Conservation (phyloP, 2,113 vertebrate genomes). For the Maccullochella peelii region DNA sequence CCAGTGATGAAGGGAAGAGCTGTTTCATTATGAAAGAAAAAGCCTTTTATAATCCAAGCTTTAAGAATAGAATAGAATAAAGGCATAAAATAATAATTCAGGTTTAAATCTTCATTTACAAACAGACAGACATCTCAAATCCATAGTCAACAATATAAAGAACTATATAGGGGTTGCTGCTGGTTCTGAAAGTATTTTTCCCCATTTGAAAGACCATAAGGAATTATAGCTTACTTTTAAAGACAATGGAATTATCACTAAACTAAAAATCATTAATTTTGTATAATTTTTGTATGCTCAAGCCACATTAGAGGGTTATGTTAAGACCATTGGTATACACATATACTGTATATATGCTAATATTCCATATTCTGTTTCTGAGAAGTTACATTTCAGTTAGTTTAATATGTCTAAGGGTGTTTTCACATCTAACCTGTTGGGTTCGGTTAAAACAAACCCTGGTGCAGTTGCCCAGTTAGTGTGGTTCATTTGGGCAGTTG, state of each 20-base stretch:
- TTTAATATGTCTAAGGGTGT: not conserved
- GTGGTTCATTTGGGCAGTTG: too few species aligned
- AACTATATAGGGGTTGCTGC: not conserved
- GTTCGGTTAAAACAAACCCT: too few species aligned
- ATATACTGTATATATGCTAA: not conserved
- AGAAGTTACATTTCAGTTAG: not conserved
- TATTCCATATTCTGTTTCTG: not conserved
- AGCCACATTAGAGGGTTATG: not conserved
- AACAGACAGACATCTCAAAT: not conserved
- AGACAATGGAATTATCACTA: not conserved
- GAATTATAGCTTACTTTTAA: not conserved
- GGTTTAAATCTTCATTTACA: not conserved
- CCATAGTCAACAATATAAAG: not conserved
- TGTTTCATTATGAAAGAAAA: slow-evolving; percentile 42
- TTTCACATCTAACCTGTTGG: too few species aligned
- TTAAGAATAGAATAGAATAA: slow-evolving; percentile 11
- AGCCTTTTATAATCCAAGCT: slow-evolving; percentile 20
- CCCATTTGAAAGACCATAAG: not conserved
- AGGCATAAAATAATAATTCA: slow-evolving; percentile 8
- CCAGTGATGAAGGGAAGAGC: slow-evolving; percentile 18
- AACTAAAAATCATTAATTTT: not conserved
- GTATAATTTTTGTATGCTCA: not conserved
- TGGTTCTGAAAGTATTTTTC: not conserved
- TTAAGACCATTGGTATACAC: not conserved
- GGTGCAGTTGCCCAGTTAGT: too few species aligned